Conservation (phyloP, 2,797 vertebrate genomes). For the Euphonia xanthogaster region DNA sequence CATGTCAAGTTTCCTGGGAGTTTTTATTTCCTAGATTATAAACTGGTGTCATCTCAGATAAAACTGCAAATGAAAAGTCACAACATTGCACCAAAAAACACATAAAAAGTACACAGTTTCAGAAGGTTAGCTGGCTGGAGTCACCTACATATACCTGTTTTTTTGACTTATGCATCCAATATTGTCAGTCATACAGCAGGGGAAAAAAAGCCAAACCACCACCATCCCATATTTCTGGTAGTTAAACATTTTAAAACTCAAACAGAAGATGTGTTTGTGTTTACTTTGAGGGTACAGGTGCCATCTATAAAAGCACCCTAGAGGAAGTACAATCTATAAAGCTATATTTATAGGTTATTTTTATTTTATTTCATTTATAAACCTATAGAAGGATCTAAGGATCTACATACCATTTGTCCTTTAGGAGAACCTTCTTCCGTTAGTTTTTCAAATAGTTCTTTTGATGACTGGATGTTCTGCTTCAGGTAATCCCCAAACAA, state of each 20-base stretch:
- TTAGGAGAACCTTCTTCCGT: constrained; percentile 92
- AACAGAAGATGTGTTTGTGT: background rate
- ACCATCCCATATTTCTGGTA: background rate
- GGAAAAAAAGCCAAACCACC: background rate
- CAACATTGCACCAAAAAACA: background rate
- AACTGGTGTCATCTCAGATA: background rate
- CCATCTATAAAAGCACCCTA: background rate
- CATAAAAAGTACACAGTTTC: background rate
- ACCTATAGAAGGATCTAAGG: background rate
- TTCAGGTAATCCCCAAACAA: constrained; percentile 92
- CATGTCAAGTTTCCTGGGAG: background rate
- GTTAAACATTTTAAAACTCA: background rate
- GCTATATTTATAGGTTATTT: background rate
- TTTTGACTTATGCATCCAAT: background rate
- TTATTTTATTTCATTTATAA: background rate
- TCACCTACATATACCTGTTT: background rate
- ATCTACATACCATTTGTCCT: constrained; percentile 86
- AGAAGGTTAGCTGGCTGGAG: background rate
- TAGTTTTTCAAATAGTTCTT: constrained; percentile 90
- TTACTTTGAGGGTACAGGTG: background rate
- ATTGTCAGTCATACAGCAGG: background rate
- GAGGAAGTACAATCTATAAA: background rate
- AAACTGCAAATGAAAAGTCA: background rate
- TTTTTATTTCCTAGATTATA: background rate
- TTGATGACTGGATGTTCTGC: constrained; percentile 88